Base-by-base conservation (phyloP, 2,113 vertebrate species). In the Lepus timidus region DNA sequence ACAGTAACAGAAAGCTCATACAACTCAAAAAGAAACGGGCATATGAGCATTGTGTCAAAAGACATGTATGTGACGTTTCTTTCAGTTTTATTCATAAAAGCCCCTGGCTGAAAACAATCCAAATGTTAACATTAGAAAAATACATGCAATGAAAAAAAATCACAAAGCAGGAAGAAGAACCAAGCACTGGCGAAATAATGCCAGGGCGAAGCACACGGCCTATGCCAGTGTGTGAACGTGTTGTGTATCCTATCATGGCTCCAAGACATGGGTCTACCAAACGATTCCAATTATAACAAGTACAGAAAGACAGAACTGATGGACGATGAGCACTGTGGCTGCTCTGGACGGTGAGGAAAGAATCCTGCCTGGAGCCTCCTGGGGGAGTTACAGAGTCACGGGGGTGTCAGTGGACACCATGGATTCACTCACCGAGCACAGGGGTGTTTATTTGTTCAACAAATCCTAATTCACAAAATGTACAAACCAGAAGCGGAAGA, bases 311-410 rank as follows among this genome's bases (percentile, higher is more conserved):
- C 6, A 6, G 5, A 25, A 23, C 25, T 12, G 2, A 5, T 0
- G 3, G 0, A 0, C 0, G 1, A 44, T 51, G 6, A 0, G 2
- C 3, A n/a, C 5, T 0, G 0, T 2, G 31, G 22, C 20, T 6
- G 1, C 7, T 3, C 36, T 0, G 3, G 4, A 51, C 2, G 33
- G 6, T 29, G 14, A 29, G 71, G 23, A 29, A 23, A 16, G 3
- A 11, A 51, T 0, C 0, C 27, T 1, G 3, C 2, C 0, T 1
- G 10, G 51, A 31, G 6, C 1, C 14, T 7, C 4, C 5, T 2
- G 3, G 22, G 5, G 27, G 44, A 12, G 12, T 49, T 73, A 55
- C 0, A 0, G 49, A 49, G 25, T 23, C 1, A 9, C 7, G 0
- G 9, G 44, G 2, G 29, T 4, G 14, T 44, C 44, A 44, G 44